Conservation (phyloP, 1,140 invertebrate species). For the Caenorhabditis latens region DNA sequence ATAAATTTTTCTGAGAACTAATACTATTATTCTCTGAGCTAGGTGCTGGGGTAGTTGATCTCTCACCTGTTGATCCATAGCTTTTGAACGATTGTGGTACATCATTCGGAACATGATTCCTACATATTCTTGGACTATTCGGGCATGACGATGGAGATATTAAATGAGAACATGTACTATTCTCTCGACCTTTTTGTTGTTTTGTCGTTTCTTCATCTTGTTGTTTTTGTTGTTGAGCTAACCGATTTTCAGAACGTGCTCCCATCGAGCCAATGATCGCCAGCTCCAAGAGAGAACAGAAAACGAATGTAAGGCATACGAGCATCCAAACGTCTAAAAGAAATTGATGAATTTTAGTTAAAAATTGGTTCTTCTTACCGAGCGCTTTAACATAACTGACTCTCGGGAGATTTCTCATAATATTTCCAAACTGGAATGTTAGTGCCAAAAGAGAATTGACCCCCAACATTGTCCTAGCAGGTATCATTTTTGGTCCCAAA, state of each 20-base stretch:
- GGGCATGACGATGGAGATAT: slow-evolving; percentile 58
- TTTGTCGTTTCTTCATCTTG: slow-evolving; percentile 18
- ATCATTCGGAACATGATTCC: slow-evolving; percentile 60
- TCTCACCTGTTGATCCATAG: slow-evolving; percentile 59
- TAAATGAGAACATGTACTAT: slow-evolving; percentile 52
- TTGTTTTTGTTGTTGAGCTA: slow-evolving; percentile 1
- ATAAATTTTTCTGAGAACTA: too few species aligned
- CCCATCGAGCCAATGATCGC: slow-evolving; percentile 69
- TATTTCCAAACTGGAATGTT: slow-evolving; percentile 75
- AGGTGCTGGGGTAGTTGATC: not conserved
- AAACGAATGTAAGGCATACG: slow-evolving; percentile 70
- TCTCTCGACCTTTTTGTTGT: slow-evolving; percentile 57
- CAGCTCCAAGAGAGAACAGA: slow-evolving; percentile 71
- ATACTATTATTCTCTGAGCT: too few species aligned
- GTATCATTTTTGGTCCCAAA: slow-evolving; percentile 70
- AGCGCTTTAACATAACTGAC: slow-evolving; percentile 69
- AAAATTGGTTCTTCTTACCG: not conserved
- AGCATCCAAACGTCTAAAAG: slow-evolving; percentile 72
- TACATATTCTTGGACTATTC: slow-evolving; percentile 64
- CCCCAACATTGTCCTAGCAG: slow-evolving; percentile 70
- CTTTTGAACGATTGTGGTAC: slow-evolving; percentile 61
- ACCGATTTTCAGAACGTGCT: slow-evolving; percentile 60
- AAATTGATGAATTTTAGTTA: not conserved
- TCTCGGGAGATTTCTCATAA: slow-evolving; percentile 72
- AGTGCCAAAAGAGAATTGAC: slow-evolving; percentile 70